Evolutionary conservation across 37 sponge, comb jelly and placozoan genomes (phyloP).

Genomic region (Tethya wilhelma): DNA sequence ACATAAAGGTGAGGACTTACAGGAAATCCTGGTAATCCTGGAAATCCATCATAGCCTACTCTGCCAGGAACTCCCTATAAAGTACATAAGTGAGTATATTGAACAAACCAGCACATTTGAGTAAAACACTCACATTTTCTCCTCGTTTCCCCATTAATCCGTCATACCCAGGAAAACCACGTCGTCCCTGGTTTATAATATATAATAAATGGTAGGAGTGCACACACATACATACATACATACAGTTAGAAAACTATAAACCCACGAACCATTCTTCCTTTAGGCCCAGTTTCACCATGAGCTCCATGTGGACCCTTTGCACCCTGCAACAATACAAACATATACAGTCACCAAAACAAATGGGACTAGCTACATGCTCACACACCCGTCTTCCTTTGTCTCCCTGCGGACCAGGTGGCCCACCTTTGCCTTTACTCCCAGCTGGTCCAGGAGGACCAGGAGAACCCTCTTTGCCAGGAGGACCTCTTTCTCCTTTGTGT

Average conservation of each 20-base stretch:
- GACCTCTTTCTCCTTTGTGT: conserved; percentile 14
- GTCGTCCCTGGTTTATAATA: not conserved
- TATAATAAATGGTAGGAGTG: too few relatives aligned
- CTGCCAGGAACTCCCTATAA: conserved; percentile 13
- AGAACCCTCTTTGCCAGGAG: not conserved
- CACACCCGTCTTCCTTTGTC: conserved; percentile 28
- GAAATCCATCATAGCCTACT: conserved; percentile 27
- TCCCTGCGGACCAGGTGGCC: conserved; percentile 13
- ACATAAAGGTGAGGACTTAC: conserved; percentile 11
- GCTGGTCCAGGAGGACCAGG: conserved; percentile 6
- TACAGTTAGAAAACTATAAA: too few relatives aligned
- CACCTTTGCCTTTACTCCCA: conserved; percentile 10
- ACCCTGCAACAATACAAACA: not conserved
- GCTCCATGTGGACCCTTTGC: conserved; percentile 17
- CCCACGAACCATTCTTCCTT: conserved; percentile 14
- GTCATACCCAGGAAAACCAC: not conserved
- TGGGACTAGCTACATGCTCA: not conserved
- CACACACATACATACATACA: too few relatives aligned
- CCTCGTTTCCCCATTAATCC: not conserved
- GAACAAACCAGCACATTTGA: not conserved
- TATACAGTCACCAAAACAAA: too few relatives aligned
- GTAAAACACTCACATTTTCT: not conserved
- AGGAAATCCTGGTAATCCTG: conserved; percentile 28
- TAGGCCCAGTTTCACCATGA: conserved; percentile 10
- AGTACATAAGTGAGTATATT: not conserved